phyloP scores from a whole-genome alignment of 2,888 invertebrate genomes.

The Argynnis bischoffii region DNA sequence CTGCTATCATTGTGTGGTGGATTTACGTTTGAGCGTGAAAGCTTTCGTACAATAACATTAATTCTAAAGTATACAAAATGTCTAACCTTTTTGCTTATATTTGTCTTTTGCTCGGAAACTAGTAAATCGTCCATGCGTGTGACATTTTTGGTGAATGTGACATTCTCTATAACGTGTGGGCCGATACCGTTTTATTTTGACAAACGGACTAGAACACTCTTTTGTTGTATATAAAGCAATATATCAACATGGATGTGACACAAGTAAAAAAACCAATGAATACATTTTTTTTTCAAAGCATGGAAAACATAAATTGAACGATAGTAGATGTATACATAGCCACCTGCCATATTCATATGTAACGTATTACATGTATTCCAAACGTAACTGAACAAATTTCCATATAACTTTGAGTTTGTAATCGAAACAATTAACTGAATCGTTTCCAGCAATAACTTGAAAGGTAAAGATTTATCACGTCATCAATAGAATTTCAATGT shows the following conservation, averaged over 20 bases:
- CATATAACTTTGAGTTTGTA: slow-evolving; percentile 37
- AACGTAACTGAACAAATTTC: not conserved
- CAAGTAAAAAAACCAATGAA: slow-evolving; percentile 50
- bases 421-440: slow-evolving; percentile 66
- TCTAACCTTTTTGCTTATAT: slow-evolving; percentile 33
- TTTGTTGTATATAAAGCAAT: slow-evolving; percentile 69
- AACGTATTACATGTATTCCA: not conserved
- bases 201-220: slow-evolving; percentile 68
- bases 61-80: slow-evolving; percentile 24
- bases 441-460: slow-evolving; percentile 58
- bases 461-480: slow-evolving; percentile 69
- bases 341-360: not conserved
- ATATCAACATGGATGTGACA: slow-evolving; percentile 68
- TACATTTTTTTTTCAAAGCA: not conserved
- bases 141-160: slow-evolving; percentile 48
- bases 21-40: slow-evolving; percentile 28
- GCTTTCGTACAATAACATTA: slow-evolving; percentile 11
- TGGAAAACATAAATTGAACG: not conserved
- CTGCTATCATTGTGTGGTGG: not conserved
- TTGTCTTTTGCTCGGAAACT: slow-evolving; percentile 29
- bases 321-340: too few relatives aligned
- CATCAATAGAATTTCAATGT: slow-evolving; percentile 77
- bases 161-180: slow-evolving; percentile 60
- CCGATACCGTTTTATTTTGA: slow-evolving; percentile 75
- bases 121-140: slow-evolving; percentile 42